Percentiles rank a stretch among this genome's conserved stretches.
phyloP scores from a whole-genome alignment of 1,140 invertebrate species.

The Drosophila elegans region DNA sequence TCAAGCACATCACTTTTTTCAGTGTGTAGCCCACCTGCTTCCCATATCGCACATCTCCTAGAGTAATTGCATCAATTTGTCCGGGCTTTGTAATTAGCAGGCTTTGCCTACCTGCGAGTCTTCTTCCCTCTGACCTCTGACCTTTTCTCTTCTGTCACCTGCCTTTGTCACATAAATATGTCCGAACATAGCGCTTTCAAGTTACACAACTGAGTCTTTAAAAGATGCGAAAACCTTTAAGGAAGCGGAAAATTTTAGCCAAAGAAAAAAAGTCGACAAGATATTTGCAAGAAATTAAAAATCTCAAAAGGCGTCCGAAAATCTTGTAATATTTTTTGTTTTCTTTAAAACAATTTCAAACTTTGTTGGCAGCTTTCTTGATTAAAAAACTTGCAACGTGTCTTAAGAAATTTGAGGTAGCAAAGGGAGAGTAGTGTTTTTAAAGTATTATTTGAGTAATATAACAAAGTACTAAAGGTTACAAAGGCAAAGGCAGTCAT shows the following conservation, averaged over 20 bases:
- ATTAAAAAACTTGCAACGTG: slow-evolving; percentile 15
- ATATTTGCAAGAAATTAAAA: slow-evolving; percentile 21
- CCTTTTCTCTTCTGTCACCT: not conserved
- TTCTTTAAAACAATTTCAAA: not conserved
- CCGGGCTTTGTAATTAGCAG: slow-evolving; percentile 26
- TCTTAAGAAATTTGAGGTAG: not conserved
- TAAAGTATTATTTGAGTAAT: not conserved
- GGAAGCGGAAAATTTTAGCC: not conserved
- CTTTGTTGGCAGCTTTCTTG: slow-evolving; percentile 4
- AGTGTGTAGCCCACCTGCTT: not conserved
- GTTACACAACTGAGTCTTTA: slow-evolving; percentile 2
- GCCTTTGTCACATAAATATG: slow-evolving; percentile 1
- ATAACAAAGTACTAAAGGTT: not conserved
- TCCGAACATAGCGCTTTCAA: not conserved
- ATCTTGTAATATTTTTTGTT: not conserved
- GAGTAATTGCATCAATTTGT: slow-evolving; percentile 46
- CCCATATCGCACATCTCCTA: slow-evolving; percentile 3
- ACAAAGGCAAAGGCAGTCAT: too few relatives aligned
- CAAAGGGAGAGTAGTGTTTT: too few relatives aligned
- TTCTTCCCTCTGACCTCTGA: slow-evolving; percentile 2
- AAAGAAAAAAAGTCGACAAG: not conserved
- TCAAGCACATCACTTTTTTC: too few relatives aligned
- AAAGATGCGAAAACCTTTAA: not conserved
- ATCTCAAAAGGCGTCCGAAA: not conserved
- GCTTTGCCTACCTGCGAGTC: not conserved